Evolutionary conservation across 2,113 vertebrate species (phyloP).

Genomic region (Phasianus colchicus): DNA sequence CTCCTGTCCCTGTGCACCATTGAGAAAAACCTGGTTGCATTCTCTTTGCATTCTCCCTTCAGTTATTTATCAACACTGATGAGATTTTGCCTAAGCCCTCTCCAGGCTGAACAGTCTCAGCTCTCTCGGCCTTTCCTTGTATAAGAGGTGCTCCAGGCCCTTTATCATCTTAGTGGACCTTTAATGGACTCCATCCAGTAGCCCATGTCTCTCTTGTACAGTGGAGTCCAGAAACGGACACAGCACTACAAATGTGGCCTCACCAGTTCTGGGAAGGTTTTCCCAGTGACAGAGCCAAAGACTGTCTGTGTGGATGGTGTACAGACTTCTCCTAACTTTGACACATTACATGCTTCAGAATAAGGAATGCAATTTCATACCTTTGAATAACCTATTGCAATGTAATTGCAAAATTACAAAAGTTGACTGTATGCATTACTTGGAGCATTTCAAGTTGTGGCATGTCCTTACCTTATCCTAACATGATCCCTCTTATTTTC

Average conservation of each 20-base stretch:
- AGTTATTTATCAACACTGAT: background rate
- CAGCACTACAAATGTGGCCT: background rate
- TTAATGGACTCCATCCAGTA: background rate
- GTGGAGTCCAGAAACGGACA: background rate
- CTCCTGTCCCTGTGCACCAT: background rate
- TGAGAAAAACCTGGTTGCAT: background rate
- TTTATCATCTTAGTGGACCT: background rate
- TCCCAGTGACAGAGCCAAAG: background rate
- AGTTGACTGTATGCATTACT: background rate
- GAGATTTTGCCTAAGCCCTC: background rate
- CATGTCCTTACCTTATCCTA: background rate
- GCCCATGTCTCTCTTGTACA: background rate
- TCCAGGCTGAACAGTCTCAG: background rate
- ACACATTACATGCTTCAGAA: background rate
- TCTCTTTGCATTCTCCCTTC: background rate
- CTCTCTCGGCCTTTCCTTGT: background rate
- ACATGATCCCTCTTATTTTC: background rate
- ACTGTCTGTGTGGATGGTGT: rapidly evolving
- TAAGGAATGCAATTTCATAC: background rate
- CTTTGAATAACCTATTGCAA: background rate
- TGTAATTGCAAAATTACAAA: background rate
- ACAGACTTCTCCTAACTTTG: background rate
- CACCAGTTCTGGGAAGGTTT: background rate
- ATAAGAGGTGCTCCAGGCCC: background rate
- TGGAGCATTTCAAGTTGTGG: background rate